phyloP scores from a whole-genome alignment of 2,888 invertebrate species.

The Coenonympha arcania region DNA sequence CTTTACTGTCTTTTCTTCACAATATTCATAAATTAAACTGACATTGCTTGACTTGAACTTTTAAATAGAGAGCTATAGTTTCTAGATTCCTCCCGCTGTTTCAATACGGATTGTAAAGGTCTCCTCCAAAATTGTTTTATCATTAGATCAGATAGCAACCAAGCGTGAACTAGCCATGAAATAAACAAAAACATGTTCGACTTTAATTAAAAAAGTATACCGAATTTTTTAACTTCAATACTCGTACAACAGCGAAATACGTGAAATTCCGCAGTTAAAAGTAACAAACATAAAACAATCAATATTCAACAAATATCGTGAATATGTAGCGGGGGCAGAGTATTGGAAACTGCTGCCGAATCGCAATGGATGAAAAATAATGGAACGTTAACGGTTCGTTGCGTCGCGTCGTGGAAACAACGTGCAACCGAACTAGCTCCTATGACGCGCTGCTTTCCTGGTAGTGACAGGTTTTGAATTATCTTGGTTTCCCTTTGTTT shows the following conservation, averaged over 20 bases:
- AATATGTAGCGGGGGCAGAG: conserved; percentile 3
- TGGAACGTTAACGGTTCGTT: conserved; percentile 35
- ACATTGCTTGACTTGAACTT: too few relatives aligned
- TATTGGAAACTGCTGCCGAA: conserved; percentile 28
- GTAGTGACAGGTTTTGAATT: conserved; percentile 22
- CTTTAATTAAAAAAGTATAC: too few relatives aligned
- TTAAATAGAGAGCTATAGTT: too few relatives aligned
- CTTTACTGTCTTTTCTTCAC: too few relatives aligned
- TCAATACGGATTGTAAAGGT: too few relatives aligned
- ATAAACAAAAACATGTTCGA: too few relatives aligned
- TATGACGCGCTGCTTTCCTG: conserved; percentile 27
- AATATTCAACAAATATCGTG: conserved; percentile 1
- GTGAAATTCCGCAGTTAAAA: neutral
- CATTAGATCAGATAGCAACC: too few relatives aligned
- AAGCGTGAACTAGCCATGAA: too few relatives aligned
- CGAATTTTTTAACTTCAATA: neutral
- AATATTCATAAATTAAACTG: too few relatives aligned
- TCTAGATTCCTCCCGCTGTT: too few relatives aligned
- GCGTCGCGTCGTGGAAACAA: conserved; percentile 33
- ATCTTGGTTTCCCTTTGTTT: conserved; percentile 19
- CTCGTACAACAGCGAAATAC: neutral
- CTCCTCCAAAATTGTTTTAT: too few relatives aligned
- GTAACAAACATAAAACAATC: conserved; percentile 1
- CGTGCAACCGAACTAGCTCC: conserved; percentile 32
- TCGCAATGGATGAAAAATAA: conserved; percentile 36